Evolutionary conservation across 2,797 vertebrate species (phyloP).

Genomic region (Petrocephalus sullivani): DNA sequence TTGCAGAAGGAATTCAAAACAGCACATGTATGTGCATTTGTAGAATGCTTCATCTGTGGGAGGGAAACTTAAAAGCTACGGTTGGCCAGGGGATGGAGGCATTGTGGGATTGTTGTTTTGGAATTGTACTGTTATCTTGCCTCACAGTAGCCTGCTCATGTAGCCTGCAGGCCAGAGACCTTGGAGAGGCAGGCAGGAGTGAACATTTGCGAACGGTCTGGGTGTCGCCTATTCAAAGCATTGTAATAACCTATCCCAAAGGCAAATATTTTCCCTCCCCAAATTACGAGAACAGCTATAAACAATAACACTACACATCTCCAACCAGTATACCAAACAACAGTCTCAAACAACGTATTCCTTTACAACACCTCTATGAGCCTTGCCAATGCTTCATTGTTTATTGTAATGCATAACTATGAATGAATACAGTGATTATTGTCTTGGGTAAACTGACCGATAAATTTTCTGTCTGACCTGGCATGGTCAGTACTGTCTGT

Average conservation of each 20-base stretch:
- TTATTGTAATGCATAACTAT: background rate
- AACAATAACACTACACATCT: background rate
- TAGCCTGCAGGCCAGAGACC: no score
- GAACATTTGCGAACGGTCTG: no score
- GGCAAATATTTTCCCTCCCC: background rate
- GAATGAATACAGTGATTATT: background rate
- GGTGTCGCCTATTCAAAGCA: no score
- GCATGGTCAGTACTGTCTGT: background rate
- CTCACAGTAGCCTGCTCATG: no score
- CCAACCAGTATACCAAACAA: background rate
- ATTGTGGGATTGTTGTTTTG: no score
- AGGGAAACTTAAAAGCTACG: no score
- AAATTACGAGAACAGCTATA: background rate
- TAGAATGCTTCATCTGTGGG: background rate
- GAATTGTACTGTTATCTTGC: no score
- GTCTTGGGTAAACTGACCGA: background rate
- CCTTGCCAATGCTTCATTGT: background rate
- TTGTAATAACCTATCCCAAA: background rate
- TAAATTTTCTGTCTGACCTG: conserved; percentile 9
- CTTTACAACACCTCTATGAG: background rate
- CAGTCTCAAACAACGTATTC: background rate
- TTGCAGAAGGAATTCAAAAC: background rate
- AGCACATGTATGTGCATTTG: background rate
- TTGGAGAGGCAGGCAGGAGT: no score
- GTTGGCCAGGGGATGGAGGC: no score